Base-by-base conservation (phyloP, 2,797 vertebrate genomes). In the Myiotriccus ornatus region DNA sequence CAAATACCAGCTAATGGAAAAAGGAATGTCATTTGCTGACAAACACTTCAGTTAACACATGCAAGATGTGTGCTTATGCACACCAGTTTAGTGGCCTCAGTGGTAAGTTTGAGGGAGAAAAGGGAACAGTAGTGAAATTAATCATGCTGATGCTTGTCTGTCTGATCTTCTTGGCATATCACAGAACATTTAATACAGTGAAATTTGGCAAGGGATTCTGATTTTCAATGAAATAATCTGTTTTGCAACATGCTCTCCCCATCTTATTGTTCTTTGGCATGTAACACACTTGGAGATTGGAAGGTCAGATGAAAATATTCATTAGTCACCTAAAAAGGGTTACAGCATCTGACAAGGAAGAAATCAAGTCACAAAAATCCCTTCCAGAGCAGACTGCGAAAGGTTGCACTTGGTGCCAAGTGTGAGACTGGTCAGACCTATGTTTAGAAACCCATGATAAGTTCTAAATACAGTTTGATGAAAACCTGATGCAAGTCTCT, bases 21-120 rank as follows among this genome's bases (percentile, higher is more conserved):
- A 90, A 95, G 91, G 87, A 95, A 94, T 79, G 95, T 71, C 62
- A 85, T 95, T 96, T 97, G 89, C 96, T 97, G 97, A 97, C 95
- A 97, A 98, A 97, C 84, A 94, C 53, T 97, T 96, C 85, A 90
- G 76, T 87, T 92, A 95, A 84, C 79, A 95, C 47, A 52, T 89
- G 74, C 88, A 83, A 96, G 93, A 27, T 76, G 53, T 90, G 52
- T 89, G 84, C 64, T 69, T 95, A 89, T 41, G 59, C 59, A 93
- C 20, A 11, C 59, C 15, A 37, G 50, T 94, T 93, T 86, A 89
- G 85, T 18, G 75, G 53, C 94, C 94, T 85, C 75, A 80, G 63
- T 91, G 96, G 96, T 95, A 90, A 96, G 30, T 96, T 92, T 79
- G 78, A 89, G 67, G 50, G 64, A 89, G 95, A 93, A 96, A 95